These are phyloP conservation scores for Cherax destructor DNA, from an alignment of 1,140 invertebrate species.

Conservation along the genomic window DNA sequence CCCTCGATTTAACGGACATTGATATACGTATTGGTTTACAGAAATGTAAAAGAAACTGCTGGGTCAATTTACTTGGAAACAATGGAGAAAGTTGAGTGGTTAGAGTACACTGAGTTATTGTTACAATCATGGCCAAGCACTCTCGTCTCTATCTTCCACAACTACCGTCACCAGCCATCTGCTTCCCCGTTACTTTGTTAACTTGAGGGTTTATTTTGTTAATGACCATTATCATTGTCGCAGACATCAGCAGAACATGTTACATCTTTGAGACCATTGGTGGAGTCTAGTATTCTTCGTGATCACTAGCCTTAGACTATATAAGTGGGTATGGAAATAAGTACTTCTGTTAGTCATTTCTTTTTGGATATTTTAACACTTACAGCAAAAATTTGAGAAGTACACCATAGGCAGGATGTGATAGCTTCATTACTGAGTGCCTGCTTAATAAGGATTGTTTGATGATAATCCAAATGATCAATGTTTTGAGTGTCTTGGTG, in stretches of 20 bases:
- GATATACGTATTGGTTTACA: no score
- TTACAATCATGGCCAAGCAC: no score
- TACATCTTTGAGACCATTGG: neutral
- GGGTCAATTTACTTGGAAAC: no score
- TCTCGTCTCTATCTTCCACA: no score
- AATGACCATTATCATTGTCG: neutral
- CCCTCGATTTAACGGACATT: no score
- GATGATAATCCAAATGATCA: neutral
- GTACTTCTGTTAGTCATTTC: neutral
- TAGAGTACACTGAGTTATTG: no score
- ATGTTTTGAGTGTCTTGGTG: neutral
- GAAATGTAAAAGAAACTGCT: no score
- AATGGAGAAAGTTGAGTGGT: no score
- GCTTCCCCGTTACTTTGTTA: no score
- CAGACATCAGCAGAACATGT: neutral
- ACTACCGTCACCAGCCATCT: no score
- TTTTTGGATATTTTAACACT: neutral
- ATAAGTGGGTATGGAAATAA: slow-evolving; percentile 13
- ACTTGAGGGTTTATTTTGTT: neutral
- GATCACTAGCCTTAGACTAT: slow-evolving; percentile 15
- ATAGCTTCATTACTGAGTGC: neutral
- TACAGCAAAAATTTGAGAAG: neutral
- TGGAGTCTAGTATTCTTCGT: neutral
- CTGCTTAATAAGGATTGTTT: neutral
- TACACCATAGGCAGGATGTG: neutral